Conservation (phyloP, 2,113 vertebrate genomes). For the Channa argus region DNA sequence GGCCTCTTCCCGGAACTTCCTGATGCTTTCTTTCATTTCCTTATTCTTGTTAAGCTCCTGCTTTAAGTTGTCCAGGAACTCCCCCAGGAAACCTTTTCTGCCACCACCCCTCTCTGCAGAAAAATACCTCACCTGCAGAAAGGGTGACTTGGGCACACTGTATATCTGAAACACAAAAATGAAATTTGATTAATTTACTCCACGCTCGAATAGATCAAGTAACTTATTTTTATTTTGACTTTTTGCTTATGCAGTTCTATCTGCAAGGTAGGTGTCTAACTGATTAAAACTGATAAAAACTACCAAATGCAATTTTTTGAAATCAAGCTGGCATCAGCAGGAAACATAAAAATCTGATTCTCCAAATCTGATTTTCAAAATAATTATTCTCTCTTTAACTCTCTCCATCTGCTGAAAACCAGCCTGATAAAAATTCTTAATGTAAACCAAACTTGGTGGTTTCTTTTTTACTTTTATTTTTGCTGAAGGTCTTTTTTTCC, state of each 20-base stretch:
- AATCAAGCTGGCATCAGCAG: too few relatives aligned
- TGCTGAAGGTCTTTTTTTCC: too few relatives aligned
- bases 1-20: slow-evolving; percentile 94
- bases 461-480: too few relatives aligned
- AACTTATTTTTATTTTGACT: not conserved
- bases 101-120: slow-evolving; percentile 78
- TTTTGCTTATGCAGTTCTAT: not conserved
- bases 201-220: not conserved
- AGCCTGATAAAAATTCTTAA: too few relatives aligned
- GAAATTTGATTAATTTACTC: not conserved
- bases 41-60: slow-evolving; percentile 95
- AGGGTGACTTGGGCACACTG: slow-evolving; percentile 24
- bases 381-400: too few relatives aligned
- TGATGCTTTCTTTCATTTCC: slow-evolving; percentile 97
- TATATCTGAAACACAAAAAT: slow-evolving; percentile 3
- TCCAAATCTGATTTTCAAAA: too few relatives aligned
- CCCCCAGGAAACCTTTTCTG: slow-evolving; percentile 92
- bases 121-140: slow-evolving; percentile 71
- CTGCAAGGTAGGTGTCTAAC: too few relatives aligned
- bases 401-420: too few relatives aligned
- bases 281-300: too few relatives aligned
- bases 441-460: too few relatives aligned
- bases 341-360: too few relatives aligned
- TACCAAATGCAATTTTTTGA: too few relatives aligned
- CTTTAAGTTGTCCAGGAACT: slow-evolving; percentile 93